A percentile compares a stretch with the other conserved stretches of the same genome.
These are phyloP conservation scores for Stylophora pistillata DNA, from an alignment of 64 coral and sea anemone species.

Conservation along the genomic window DNA sequence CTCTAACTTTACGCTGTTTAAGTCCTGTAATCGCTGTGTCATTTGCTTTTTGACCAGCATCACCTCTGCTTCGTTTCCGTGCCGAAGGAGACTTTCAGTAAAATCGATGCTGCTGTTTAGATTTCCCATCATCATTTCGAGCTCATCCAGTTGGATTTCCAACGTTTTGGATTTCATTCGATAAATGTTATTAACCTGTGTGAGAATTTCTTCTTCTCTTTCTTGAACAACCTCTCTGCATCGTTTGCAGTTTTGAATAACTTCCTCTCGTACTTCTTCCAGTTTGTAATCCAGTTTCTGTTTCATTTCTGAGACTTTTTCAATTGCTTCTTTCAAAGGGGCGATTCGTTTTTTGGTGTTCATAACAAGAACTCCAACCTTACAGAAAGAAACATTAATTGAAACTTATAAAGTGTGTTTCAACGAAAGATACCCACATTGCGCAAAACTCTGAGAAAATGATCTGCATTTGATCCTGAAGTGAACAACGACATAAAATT, in stretches of 20 bases:
- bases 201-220: conserved; percentile 85
- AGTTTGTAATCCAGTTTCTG: conserved; percentile 73
- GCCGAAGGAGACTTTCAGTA: conserved; percentile 81
- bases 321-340: conserved; percentile 78
- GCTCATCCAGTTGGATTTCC: conserved; percentile 72
- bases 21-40: conserved; percentile 84
- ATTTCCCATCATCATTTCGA: conserved; percentile 80
- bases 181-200: conserved; percentile 80
- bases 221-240: conserved; percentile 79
- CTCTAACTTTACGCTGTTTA: conserved; percentile 72
- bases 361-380: conserved; percentile 93
- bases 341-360: conserved; percentile 86
- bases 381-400: not conserved
- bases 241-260: conserved; percentile 42
- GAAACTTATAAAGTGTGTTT: not conserved
- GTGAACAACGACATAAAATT: too few relatives aligned
- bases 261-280: conserved; percentile 80
- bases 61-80: conserved; percentile 97
- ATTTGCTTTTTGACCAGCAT: conserved; percentile 94
- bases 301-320: conserved; percentile 68
- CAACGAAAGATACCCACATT: not conserved
- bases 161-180: conserved; percentile 87
- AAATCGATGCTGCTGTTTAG: conserved; percentile 93
- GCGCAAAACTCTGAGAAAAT: too few relatives aligned
- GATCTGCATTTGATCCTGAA: too few relatives aligned